Evolutionary conservation across 2,888 invertebrate genomes (phyloP), one percentile per base, ranked within the genome.

Genomic region (Pseudoips prasinana): DNA sequence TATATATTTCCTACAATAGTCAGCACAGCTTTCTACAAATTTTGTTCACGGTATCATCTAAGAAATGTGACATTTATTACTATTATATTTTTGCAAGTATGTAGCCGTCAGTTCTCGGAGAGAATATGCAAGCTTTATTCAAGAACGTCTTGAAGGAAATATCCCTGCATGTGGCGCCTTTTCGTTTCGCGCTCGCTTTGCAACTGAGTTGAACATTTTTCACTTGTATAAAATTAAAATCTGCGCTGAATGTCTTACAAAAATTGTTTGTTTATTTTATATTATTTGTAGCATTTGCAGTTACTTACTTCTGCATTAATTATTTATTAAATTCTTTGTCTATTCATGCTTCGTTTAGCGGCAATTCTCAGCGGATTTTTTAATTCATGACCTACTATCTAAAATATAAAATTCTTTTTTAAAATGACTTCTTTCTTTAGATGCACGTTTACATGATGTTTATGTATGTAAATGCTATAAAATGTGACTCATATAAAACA

Each of bases 61-160:
- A 48, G 28, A 46, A 49, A 58, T 51, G 53, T 52, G 56, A 57
- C 57, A 54, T 55, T 55, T 64, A 62, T 65, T 61, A 56, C 54
- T 36, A 39, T 58, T 48, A 51, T 48, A 53, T 37, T 46, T 35
- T 36, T 29, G 34, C 39, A 42, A 29, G 39, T 44, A 33, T 11
- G 36, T 29, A 36, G 35, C 33, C 25, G 39, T 39, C 45, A 50
- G 45, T 45, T 35, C 43, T 38, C 32, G 28, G 26, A 35, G 2
- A 2, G 49, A 56, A 50, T 50, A 46, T 64, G 51, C 51, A 47
- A 49, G 49, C 36, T 37, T 32, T 46, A 42, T 39, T 39, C 40
- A 35, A 43, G 49, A 45, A 45, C 32, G 27, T 48, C 50, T 46
- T 35, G 39, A 32, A 29, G 31, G 42, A 51, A 51, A 60, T 54